Conservation (phyloP, 1,140 invertebrate species). For the Micrasema longulum region DNA sequence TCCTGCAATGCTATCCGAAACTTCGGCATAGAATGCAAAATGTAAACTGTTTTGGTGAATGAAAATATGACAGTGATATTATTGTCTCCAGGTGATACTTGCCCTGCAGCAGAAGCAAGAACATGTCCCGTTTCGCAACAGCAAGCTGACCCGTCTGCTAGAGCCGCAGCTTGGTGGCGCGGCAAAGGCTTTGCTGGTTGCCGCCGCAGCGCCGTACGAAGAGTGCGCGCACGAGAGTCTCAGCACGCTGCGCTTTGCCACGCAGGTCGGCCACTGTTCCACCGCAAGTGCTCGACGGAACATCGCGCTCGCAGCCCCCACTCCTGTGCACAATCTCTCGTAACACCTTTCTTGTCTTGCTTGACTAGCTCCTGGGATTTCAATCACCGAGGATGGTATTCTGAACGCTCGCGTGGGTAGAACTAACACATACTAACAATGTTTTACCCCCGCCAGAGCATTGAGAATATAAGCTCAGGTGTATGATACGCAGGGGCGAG, state of each 20-base stretch:
- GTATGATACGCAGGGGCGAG: no score
- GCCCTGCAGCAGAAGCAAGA: conserved; percentile 77
- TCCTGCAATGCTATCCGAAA: no score
- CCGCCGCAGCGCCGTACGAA: conserved; percentile 80
- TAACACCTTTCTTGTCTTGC: no score
- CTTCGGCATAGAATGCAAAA: no score
- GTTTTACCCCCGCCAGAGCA: no score
- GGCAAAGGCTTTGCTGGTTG: conserved; percentile 87
- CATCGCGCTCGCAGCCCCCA: conserved; percentile 47
- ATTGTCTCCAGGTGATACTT: conserved; percentile 79
- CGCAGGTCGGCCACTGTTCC: conserved; percentile 74
- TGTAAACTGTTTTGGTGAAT: no score
- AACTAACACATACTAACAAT: no score
- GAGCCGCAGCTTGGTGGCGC: conserved; percentile 87
- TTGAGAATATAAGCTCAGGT: no score
- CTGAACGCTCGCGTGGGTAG: no score
- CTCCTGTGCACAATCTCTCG: conserved; percentile 21
- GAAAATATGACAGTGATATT: no score
- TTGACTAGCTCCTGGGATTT: no score
- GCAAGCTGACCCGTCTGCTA: conserved; percentile 84
- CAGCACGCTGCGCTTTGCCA: conserved; percentile 77
- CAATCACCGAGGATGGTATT: no score
- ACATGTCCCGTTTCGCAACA: conserved; percentile 86
- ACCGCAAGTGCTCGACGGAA: conserved; percentile 64
- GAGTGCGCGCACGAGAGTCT: conserved; percentile 79